Evolutionary conservation across 2,888 invertebrate species (phyloP), one percentile per base, ranked within the genome.

Genomic region (Muscina levida): DNA sequence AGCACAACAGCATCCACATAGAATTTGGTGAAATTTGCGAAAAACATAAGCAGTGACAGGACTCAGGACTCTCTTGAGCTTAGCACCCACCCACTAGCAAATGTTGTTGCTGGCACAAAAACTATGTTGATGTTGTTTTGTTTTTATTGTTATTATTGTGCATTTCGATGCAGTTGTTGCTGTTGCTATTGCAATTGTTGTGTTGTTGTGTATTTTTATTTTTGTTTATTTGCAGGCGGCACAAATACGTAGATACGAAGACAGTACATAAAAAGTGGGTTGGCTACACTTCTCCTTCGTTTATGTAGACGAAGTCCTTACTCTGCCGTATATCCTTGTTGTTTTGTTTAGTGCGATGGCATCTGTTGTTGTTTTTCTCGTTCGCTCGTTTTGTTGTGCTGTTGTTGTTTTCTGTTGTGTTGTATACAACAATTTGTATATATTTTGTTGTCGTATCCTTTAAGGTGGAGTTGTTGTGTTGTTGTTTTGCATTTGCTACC

Each of bases 151-250:
- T 76, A 66, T 76, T 79, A 74, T 75, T 76, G 80, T 82, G 74
- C 74, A 82, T n/a, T n/a, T n/a, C n/a, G n/a, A n/a, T 87, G 88
- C 87, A 86, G 87, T 87, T 86, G 84, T 85, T 87, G 87, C 86
- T 86, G 86, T 87, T 87, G 85, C 86, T 85, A 82, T 84, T 31
- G 31, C 31, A 83, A 80, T 82, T 83, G 75, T 84, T 82, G 73
- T 67, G 10, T 39, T 71, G 57, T 57, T 71, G 57, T 71, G 76
- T 74, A 67, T 37, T 74, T 79, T 79, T 72, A 72, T 71, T 73
- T 82, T 59, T 76, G 73, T 79, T 79, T 79, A 78, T 76, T 82
- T 82, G 75, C 74, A 82, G 26, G 31, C 70, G 42, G 15, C 31
- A 39, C 5, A 44, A n/a, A 57, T 24, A 31, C 11, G 24, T 11